These are phyloP conservation scores for Zootermopsis nevadensis DNA, from an alignment of 2,888 invertebrate genomes.

Conservation along the genomic window DNA sequence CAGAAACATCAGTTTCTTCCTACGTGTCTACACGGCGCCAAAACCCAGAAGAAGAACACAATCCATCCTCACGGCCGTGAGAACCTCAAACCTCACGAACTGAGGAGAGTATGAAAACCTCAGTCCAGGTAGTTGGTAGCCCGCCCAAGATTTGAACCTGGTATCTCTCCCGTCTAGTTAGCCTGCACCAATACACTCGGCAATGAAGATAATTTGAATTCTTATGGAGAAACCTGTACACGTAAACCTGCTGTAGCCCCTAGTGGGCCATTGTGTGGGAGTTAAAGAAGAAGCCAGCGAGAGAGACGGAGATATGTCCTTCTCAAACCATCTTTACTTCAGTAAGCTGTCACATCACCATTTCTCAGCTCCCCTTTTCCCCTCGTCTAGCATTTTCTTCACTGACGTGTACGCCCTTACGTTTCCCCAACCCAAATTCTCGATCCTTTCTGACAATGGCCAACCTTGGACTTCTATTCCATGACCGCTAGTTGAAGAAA, in stretches of 20 bases:
- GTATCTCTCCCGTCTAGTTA: too few relatives aligned
- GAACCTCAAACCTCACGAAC: too few relatives aligned
- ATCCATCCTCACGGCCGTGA: too few relatives aligned
- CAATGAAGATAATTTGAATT: too few relatives aligned
- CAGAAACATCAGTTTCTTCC: too few relatives aligned
- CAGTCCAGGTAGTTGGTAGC: too few relatives aligned
- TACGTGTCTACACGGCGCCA: too few relatives aligned
- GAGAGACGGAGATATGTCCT: neutral
- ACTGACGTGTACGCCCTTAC: neutral
- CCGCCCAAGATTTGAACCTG: too few relatives aligned
- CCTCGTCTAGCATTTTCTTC: neutral
- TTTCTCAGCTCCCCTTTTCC: neutral
- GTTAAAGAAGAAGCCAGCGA: neutral
- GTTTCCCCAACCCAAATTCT: constrained; percentile 12
- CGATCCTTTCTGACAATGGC: constrained; percentile 8
- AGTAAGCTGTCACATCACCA: constrained; percentile 1
- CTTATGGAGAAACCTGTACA: neutral
- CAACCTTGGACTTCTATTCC: constrained; percentile 1
- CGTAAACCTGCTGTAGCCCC: neutral
- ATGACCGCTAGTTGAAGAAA: neutral
- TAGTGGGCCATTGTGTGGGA: constrained; percentile 7
- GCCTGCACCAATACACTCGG: too few relatives aligned
- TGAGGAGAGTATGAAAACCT: too few relatives aligned
- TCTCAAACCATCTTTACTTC: neutral
- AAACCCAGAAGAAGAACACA: too few relatives aligned